Evolutionary conservation across 2,888 invertebrate genomes (phyloP).

Genomic region (Neoitamus cyanurus): DNA sequence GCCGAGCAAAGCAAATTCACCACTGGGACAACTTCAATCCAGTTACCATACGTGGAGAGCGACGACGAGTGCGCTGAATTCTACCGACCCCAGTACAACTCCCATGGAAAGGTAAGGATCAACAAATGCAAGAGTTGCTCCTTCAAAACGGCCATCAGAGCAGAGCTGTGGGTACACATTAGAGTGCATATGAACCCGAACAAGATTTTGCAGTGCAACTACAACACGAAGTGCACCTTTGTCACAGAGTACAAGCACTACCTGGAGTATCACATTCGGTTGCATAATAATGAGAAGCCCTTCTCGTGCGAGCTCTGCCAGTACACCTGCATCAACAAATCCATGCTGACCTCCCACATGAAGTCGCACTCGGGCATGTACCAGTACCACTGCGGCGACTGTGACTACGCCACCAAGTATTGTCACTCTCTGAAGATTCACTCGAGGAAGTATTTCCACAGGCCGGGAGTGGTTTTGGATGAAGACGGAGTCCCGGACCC

Average conservation of each 20-base stretch:
- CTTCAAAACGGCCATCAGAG: constrained; percentile 85
- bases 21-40: not conserved
- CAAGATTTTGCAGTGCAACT: constrained; percentile 88
- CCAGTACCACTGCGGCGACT: constrained; percentile 92
- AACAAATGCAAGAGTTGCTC: constrained; percentile 94
- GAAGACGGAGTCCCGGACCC: constrained; percentile 91
- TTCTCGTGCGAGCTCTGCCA: constrained; percentile 91
- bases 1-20: not conserved
- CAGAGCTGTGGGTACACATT: constrained; percentile 94
- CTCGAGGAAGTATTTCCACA: constrained; percentile 90
- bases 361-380: constrained; percentile 95
- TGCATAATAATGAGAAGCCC: constrained; percentile 95
- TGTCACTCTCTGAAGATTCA: constrained; percentile 97
- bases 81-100: constrained; percentile 68
- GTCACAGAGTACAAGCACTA: constrained; percentile 99
- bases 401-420: constrained; percentile 97
- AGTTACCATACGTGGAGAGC: constrained; percentile 55
- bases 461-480: constrained; percentile 89
- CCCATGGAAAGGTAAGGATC: constrained; percentile 84
- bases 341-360: constrained; percentile 98
- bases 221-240: constrained; percentile 93
- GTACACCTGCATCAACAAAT: constrained; percentile 96
- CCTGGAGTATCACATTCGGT: constrained; percentile 94
- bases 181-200: constrained; percentile 92
- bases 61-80: constrained; percentile 64